Percentiles rank a stretch among this genome's conserved stretches.
Conservation (phyloP, 2,113 vertebrate genomes). For the Hemichromis elongatus region DNA sequence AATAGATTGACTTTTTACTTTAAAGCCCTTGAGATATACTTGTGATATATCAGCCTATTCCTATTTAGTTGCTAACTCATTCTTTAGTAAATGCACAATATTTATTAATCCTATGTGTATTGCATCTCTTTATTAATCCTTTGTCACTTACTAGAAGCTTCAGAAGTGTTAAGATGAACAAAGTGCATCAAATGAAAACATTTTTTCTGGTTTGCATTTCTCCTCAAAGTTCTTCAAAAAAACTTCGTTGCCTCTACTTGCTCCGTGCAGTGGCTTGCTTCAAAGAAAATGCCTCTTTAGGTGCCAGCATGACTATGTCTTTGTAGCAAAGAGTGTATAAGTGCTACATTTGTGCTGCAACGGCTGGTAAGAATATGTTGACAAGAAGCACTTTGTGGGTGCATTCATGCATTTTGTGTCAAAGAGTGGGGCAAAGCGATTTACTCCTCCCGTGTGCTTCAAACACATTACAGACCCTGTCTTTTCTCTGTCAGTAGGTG, state of each 20-base stretch:
- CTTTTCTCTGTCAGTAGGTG: not conserved
- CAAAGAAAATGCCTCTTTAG: not conserved
- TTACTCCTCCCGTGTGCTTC: not conserved
- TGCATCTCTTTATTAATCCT: not conserved
- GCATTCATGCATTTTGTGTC: not conserved
- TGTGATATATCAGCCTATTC: not conserved
- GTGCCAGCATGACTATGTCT: not conserved
- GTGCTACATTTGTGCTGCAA: not conserved
- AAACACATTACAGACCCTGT: conserved; percentile 8
- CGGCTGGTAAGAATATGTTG: conserved; percentile 1
- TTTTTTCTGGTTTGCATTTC: conserved; percentile 20
- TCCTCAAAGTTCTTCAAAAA: not conserved
- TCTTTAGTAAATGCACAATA: not conserved
- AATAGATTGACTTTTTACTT: not conserved
- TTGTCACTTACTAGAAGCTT: not conserved
- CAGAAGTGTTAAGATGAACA: not conserved
- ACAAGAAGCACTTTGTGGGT: not conserved
- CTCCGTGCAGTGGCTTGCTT: not conserved
- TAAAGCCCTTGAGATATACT: not conserved
- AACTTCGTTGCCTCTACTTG: not conserved
- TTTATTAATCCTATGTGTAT: not conserved
- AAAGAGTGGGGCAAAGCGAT: not conserved
- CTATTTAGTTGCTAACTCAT: not conserved
- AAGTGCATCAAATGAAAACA: not conserved
- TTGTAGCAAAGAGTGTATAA: not conserved